Percentiles rank a stretch among this genome's conserved stretches.
phyloP scores from a whole-genome alignment of 1,140 invertebrate genomes.

The Megathymus violae region DNA sequence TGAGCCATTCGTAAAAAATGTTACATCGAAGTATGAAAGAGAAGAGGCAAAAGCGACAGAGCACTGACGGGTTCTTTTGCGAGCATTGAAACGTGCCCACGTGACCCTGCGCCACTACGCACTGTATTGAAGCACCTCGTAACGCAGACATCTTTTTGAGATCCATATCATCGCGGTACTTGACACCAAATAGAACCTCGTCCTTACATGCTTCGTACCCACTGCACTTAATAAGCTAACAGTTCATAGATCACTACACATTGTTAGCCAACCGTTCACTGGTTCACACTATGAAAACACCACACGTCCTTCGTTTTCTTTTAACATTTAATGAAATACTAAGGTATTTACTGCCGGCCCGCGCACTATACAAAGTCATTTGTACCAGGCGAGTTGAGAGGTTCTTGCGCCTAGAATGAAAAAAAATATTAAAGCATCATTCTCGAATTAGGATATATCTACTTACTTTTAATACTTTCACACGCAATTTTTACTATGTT shows the following conservation, averaged over 20 bases:
- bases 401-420: slow-evolving; percentile 88
- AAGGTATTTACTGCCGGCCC: slow-evolving; percentile 76
- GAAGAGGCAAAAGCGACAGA: too few species aligned
- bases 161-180: slow-evolving; percentile 56
- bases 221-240: slow-evolving; percentile 70
- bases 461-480: too few species aligned
- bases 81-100: too few species aligned
- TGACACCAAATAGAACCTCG: slow-evolving; percentile 56
- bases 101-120: too few species aligned
- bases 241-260: slow-evolving; percentile 60
- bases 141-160: slow-evolving; percentile 56
- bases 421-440: slow-evolving; percentile 25
- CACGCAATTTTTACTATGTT: not conserved
- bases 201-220: slow-evolving; percentile 54
- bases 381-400: slow-evolving; percentile 88
- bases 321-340: slow-evolving; percentile 78
- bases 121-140: too few species aligned
- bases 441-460: too few species aligned
- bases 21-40: too few species aligned
- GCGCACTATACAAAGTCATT: slow-evolving; percentile 87
- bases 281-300: slow-evolving; percentile 75
- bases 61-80: too few species aligned
- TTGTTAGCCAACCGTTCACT: slow-evolving; percentile 69
- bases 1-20: too few species aligned
- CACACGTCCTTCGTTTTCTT: slow-evolving; percentile 80